Base-by-base conservation (phyloP, 1,140 invertebrate species). In the Drosophila suzukii region DNA sequence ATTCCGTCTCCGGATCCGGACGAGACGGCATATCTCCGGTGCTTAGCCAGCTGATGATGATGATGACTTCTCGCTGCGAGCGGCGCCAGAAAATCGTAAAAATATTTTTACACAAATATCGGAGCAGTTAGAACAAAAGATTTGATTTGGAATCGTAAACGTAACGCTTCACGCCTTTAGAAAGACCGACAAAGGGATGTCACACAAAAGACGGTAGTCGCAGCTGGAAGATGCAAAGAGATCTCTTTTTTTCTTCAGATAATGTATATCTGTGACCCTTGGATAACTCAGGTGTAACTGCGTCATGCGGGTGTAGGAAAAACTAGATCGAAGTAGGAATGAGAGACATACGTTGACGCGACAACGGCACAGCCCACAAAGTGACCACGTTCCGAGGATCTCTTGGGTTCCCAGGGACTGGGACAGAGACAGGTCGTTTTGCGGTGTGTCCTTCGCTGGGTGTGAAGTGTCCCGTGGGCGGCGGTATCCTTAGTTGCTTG, bases 1-100 rank as follows among this genome's bases (percentile, higher is more conserved):
- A n/a, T 24, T 51, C n/a, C 10, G 32, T 12, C 56, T 51, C 71
- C 56, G 59, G 67, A 71, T 57, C 49, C 62, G 44, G 49, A 30
- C 78, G 81, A 88, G 83, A 88, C 84, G 58, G 72, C 83, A 88
- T 88, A 83, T 83, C 68, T 77, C 83, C 84, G 84, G 79, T 71
- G 50, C 44, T n/a, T 38, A 11, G 6, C 24, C 49, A 53, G 47
- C 47, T 38, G 47, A 53, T 17, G 47, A 30, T 34, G 30, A 49
- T 36, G 53, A 41, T 51, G 59, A 66, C 34, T 68, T 34, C 34
- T 49, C 15, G 41, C 38, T 36, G 39, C 49, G 60, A 41, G 51
- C 58, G 83, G 83, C 83, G 83, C 84, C 83, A 80, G 65, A 63
- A 68, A 57, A 80, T 80, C 83, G 56, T 88, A 88, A 88, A 88